Percentiles rank a stretch among this genome's conserved stretches.
phyloP scores from a whole-genome alignment of 2,888 invertebrate species.

The Gortyna flavago region DNA sequence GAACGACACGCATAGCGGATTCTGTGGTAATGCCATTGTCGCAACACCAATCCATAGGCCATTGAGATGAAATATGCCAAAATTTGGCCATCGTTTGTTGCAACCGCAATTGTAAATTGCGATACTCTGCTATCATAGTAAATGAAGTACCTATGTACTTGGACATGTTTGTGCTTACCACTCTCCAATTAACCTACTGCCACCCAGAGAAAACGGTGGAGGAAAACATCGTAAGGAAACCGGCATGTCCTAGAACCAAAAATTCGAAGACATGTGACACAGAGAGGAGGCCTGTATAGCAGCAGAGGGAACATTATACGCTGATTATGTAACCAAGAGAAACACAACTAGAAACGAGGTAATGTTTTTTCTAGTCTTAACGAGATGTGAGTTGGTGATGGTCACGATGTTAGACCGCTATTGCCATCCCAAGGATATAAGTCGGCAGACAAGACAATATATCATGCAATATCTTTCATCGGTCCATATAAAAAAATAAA shows the following conservation, averaged over 20 bases:
- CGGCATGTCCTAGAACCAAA: neutral
- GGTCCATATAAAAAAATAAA: neutral
- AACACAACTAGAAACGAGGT: neutral
- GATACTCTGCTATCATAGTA: conserved; percentile 7
- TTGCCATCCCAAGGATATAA: neutral
- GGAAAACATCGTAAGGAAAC: too few relatives aligned
- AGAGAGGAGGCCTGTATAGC: neutral
- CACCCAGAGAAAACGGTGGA: neutral
- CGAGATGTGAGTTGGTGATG: neutral
- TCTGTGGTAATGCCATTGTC: conserved; percentile 51
- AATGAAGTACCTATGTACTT: conserved; percentile 1
- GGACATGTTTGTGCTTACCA: neutral
- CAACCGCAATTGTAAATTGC: conserved; percentile 39
- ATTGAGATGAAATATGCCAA: conserved; percentile 44
- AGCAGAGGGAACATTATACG: neutral
- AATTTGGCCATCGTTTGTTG: conserved; percentile 37
- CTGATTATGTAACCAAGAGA: neutral
- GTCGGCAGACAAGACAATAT: neutral
- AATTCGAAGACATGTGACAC: neutral
- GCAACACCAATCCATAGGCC: conserved; percentile 29
- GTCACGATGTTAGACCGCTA: neutral
- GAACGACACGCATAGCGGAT: conserved; percentile 17
- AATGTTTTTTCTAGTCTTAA: neutral
- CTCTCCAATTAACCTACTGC: neutral
- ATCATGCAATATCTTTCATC: neutral